phyloP scores from a whole-genome alignment of 2,113 vertebrate species.

The Garra rufa region DNA sequence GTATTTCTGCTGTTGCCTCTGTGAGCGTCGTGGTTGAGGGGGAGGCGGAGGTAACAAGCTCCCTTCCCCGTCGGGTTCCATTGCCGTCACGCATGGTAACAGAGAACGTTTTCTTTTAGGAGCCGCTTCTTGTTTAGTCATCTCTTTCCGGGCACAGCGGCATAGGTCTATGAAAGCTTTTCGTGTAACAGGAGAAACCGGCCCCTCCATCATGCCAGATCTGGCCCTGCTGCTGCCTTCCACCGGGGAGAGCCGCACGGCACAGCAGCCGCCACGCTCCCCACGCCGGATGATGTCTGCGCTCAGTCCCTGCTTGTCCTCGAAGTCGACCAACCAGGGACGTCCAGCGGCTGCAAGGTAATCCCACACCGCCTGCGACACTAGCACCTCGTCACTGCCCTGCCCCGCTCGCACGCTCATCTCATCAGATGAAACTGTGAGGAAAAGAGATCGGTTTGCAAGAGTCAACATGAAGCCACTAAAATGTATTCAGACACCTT shows the following conservation, averaged over 20 bases:
- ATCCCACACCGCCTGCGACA: constrained; percentile 92
- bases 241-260: constrained; percentile 84
- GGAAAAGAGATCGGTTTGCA: constrained; percentile 40
- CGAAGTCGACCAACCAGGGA: constrained; percentile 88
- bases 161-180: constrained; percentile 85
- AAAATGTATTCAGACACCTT: too few relatives aligned
- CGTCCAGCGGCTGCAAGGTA: constrained; percentile 88
- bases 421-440: constrained; percentile 81
- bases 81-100: constrained; percentile 76
- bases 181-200: constrained; percentile 81
- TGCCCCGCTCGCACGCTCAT: constrained; percentile 84
- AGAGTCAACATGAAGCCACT: background rate
- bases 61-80: constrained; percentile 71
- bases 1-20: constrained; percentile 79
- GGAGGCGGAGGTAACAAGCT: constrained; percentile 75
- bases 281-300: constrained; percentile 86
- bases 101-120: constrained; percentile 83
- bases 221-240: constrained; percentile 76
- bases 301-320: constrained; percentile 87
- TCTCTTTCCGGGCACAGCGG: constrained; percentile 85
- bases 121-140: constrained; percentile 83
- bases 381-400: constrained; percentile 89
- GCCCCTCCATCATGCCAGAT: constrained; percentile 75
- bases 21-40: constrained; percentile 75
- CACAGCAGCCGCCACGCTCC: constrained; percentile 92